Percentiles rank a stretch among this genome's conserved stretches.
These are phyloP conservation scores for Charanyca ferruginea DNA, from an alignment of 2,888 invertebrate genomes.

Conservation along the genomic window DNA sequence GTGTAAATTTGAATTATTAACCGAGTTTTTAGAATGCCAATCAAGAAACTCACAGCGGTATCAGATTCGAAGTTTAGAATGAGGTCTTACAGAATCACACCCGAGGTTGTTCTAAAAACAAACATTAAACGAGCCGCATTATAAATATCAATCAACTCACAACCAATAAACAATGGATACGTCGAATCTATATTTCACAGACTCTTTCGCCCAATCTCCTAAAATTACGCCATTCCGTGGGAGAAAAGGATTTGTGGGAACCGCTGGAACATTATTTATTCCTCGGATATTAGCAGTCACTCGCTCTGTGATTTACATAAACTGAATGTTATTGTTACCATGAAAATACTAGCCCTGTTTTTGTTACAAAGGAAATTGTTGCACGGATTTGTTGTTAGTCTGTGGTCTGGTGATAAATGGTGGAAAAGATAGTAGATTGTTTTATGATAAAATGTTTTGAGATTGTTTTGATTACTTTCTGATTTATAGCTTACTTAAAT, in stretches of 20 bases:
- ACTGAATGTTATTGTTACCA: constrained; percentile 72
- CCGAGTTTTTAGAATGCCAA: no score
- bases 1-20: no score
- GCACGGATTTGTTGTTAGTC: constrained; percentile 32
- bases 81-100: no score
- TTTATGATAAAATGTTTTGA: constrained; percentile 34
- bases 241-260: constrained; percentile 74
- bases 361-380: constrained; percentile 52
- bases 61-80: no score
- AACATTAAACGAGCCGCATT: constrained; percentile 33
- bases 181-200: constrained; percentile 70
- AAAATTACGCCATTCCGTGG: constrained; percentile 58
- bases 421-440: constrained; percentile 30
- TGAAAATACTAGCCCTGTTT: constrained; percentile 56
- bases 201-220: constrained; percentile 63
- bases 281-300: constrained; percentile 81
- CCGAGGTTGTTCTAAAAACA: constrained; percentile 23
- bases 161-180: constrained; percentile 67
- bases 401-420: constrained; percentile 22
- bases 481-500: no score
- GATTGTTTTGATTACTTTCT: constrained; percentile 9
- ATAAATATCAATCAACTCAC: constrained; percentile 51
- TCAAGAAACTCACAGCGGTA: no score
- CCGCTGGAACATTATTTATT: constrained; percentile 78
- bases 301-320: constrained; percentile 79